These are phyloP conservation scores for Poliocrania exsul DNA, from an alignment of 2,797 vertebrate species.

Conservation along the genomic window DNA sequence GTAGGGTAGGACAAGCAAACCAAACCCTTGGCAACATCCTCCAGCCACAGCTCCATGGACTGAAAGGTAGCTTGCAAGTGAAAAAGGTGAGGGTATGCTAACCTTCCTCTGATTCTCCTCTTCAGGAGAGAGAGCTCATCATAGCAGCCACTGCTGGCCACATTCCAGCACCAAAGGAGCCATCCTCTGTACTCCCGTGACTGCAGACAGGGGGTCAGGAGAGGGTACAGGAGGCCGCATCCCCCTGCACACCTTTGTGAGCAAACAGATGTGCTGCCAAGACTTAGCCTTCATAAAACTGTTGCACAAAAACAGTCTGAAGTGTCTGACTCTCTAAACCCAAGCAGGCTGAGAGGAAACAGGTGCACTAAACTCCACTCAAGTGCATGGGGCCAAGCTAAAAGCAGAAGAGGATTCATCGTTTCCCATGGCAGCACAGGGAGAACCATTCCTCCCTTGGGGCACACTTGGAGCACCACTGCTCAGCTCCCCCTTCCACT, in stretches of 20 bases:
- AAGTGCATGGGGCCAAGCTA: not conserved
- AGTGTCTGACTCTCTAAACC: not conserved
- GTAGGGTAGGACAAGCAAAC: not conserved
- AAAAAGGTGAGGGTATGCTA: not conserved
- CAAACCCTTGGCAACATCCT: not conserved
- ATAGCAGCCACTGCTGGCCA: not conserved
- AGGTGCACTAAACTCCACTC: not conserved
- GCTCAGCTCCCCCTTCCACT: too few relatives aligned
- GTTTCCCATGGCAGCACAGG: too few relatives aligned
- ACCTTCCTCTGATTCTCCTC: not conserved
- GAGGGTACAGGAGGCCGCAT: not conserved
- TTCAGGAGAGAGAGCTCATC: not conserved
- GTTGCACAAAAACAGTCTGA: not conserved
- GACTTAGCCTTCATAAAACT: not conserved
- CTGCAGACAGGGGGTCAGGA: not conserved
- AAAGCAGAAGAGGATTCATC: not conserved
- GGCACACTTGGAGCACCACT: too few relatives aligned
- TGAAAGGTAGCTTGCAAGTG: not conserved
- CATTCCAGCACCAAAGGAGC: not conserved
- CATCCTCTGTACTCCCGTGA: not conserved
- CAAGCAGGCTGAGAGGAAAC: not conserved
- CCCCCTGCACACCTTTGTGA: not conserved
- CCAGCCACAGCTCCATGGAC: not conserved
- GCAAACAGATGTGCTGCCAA: not conserved
- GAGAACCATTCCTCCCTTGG: too few relatives aligned